Conservation (phyloP, 2,113 vertebrate genomes). For the Saccopteryx bilineata region DNA sequence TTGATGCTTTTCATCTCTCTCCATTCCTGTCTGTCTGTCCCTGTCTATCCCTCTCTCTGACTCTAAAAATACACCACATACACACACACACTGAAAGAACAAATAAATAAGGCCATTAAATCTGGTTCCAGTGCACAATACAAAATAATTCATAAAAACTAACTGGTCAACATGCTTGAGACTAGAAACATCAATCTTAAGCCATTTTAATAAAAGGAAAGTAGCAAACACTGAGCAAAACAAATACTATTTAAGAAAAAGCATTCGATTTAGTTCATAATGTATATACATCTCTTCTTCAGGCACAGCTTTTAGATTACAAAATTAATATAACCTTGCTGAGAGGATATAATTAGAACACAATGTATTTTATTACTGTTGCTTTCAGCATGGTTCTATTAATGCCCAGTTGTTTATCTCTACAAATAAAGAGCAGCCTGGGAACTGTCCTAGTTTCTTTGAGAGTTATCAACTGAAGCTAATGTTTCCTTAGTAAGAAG, state of each 20-base stretch:
- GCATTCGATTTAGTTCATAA: slow-evolving; percentile 29
- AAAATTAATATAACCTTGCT: slow-evolving; percentile 51
- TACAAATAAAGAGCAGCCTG: slow-evolving; percentile 60
- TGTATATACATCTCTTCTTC: background rate
- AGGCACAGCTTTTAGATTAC: slow-evolving; percentile 7
- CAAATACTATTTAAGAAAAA: slow-evolving; percentile 33
- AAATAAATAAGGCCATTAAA: slow-evolving; percentile 7
- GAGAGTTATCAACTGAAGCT: slow-evolving; percentile 67
- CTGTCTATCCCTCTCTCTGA: too few species aligned
- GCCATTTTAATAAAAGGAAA: slow-evolving; percentile 7
- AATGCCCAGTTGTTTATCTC: slow-evolving; percentile 65
- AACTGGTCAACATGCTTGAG: background rate
- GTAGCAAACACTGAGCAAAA: slow-evolving; percentile 43
- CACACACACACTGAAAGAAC: background rate
- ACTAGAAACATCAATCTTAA: slow-evolving; percentile 26
- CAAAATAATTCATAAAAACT: slow-evolving; percentile 27
- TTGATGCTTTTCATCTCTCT: too few species aligned
- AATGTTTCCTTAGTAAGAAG: slow-evolving; percentile 66
- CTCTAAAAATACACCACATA: too few species aligned
- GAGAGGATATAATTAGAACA: slow-evolving; percentile 58
- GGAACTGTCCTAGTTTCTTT: slow-evolving; percentile 80
- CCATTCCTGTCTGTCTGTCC: too few species aligned
- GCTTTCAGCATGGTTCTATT: slow-evolving; percentile 48
- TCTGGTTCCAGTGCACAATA: background rate
- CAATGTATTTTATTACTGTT: slow-evolving; percentile 41